phyloP scores from a whole-genome alignment of 23 tunicate genomes.

The Phallusia fumigata region DNA sequence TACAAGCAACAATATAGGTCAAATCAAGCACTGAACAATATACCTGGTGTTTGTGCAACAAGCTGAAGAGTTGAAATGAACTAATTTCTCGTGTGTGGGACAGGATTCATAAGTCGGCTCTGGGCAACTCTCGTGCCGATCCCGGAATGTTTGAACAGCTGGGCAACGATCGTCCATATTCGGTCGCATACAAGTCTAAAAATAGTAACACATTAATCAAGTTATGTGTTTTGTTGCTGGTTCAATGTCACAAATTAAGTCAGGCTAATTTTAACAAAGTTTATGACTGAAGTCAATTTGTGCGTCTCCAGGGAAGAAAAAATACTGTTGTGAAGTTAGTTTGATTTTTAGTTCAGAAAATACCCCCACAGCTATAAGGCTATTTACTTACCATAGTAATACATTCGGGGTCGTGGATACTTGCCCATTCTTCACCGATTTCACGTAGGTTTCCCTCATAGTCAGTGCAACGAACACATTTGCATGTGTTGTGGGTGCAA shows the following conservation, averaged over 20 bases:
- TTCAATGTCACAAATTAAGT: no score
- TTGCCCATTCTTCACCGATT: not conserved
- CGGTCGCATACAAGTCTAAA: not conserved
- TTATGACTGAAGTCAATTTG: no score
- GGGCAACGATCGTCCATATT: not conserved
- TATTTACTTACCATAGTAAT: not conserved
- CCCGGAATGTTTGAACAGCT: not conserved
- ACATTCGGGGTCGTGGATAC: not conserved
- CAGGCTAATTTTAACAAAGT: no score
- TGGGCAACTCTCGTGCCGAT: not conserved
- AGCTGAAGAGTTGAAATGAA: not conserved
- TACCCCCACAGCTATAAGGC: no score
- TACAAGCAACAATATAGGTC: no score
- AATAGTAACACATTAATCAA: not conserved
- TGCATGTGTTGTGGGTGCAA: not conserved
- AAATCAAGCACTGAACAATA: no score
- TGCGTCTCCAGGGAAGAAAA: no score
- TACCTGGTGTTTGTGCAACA: not conserved
- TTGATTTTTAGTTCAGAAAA: no score
- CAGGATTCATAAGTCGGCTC: not conserved
- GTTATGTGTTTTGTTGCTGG: no score
- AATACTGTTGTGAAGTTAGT: no score
- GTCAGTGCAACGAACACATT: conserved; percentile 2
- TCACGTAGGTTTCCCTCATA: not conserved
- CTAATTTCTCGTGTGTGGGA: not conserved